A percentile compares a stretch with the other conserved stretches of the same genome.
phyloP scores from a whole-genome alignment of 2,888 invertebrate genomes.

The Pardosa pseudoannulata region DNA sequence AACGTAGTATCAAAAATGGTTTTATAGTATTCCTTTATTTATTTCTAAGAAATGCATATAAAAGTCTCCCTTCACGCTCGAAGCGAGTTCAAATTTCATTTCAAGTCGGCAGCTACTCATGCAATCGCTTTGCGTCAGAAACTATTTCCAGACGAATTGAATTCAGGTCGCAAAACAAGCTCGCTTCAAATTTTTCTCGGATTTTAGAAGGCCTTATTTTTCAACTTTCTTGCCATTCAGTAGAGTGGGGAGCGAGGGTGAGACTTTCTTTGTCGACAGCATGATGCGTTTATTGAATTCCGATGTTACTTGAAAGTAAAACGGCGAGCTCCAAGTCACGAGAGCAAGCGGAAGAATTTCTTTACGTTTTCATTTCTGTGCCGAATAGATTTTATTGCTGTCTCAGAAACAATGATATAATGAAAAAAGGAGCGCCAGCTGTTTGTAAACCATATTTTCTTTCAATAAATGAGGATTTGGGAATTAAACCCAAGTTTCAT shows the following conservation, averaged over 20 bases:
- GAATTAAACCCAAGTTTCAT: no score
- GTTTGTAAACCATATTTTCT: no score
- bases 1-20: background rate
- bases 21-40: background rate
- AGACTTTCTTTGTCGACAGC: slow-evolving; percentile 43
- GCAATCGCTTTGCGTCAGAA: slow-evolving; percentile 2
- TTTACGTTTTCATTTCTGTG: slow-evolving; percentile 17
- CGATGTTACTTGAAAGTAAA: slow-evolving; percentile 60
- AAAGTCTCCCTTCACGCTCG: background rate
- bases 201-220: slow-evolving; percentile 23
- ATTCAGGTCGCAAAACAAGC: slow-evolving; percentile 55
- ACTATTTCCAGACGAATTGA: slow-evolving; percentile 38
- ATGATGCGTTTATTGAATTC: slow-evolving; percentile 71
- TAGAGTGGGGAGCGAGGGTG: background rate
- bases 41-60: background rate
- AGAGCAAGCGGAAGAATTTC: slow-evolving; percentile 40
- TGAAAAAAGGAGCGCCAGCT: no score
- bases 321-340: slow-evolving; percentile 54
- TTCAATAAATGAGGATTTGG: no score
- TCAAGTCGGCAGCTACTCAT: background rate
- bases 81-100: slow-evolving; percentile 15
- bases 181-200: slow-evolving; percentile 33
- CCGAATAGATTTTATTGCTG: slow-evolving; percentile 20
- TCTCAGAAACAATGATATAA: background rate
- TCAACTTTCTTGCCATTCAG: slow-evolving; percentile 21